Evolutionary conservation across 2,797 vertebrate genomes (phyloP).

Genomic region (Tympanoctomys barrerae): DNA sequence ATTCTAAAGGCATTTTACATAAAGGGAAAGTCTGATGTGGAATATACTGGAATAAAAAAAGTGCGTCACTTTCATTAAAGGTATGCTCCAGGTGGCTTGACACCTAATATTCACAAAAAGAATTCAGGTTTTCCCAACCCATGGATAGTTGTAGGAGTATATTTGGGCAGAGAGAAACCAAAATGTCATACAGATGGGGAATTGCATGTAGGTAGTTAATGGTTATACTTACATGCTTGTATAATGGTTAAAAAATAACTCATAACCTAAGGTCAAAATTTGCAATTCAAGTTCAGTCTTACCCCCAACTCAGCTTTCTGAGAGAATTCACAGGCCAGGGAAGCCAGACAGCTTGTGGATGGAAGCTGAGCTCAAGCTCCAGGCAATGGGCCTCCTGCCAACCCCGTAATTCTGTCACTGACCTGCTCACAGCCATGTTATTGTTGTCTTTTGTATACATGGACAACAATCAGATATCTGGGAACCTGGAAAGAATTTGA

Average conservation of each 20-base stretch:
- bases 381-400: not conserved
- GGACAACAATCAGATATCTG: not conserved
- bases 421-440: not conserved
- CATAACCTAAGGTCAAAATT: constrained; percentile 13
- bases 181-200: not conserved
- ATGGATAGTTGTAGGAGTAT: not conserved
- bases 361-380: not conserved
- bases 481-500: constrained; percentile 2
- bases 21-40: constrained; percentile 66
- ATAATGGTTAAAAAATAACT: not conserved
- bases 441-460: not conserved
- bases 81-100: not conserved
- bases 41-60: constrained; percentile 56
- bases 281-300: not conserved
- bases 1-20: constrained; percentile 64
- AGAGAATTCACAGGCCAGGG: not conserved
- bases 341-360: not conserved
- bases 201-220: not conserved
- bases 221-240: not conserved
- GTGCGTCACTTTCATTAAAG: constrained; percentile 58
- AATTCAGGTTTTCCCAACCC: not conserved
- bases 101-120: constrained; percentile 28
- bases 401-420: not conserved
- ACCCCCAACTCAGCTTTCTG: not conserved
- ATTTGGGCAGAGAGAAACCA: not conserved